Conservation (phyloP, 2,888 invertebrate species). For the Pasiphila rectangulata region DNA sequence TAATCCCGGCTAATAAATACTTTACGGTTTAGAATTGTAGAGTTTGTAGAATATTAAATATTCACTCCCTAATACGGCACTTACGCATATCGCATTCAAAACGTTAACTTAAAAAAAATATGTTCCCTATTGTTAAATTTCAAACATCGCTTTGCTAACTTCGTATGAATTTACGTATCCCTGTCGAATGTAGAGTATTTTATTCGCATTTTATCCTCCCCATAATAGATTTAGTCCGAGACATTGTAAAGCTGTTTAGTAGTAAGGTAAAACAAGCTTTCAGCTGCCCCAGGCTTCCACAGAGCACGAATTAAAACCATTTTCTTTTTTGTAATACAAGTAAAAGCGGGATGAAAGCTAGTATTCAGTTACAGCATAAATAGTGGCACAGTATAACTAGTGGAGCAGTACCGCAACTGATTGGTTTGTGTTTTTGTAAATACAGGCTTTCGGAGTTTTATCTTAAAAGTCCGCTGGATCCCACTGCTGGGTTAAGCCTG, state of each 20-base stretch:
- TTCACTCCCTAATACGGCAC: conserved; percentile 9
- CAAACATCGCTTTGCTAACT: background rate
- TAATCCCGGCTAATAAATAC: conserved; percentile 51
- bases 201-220: conserved; percentile 2
- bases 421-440: too few species aligned
- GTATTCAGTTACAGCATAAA: conserved; percentile 28
- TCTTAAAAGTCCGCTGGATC: too few species aligned
- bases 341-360: conserved; percentile 24
- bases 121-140: too few species aligned
- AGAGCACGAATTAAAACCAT: conserved; percentile 19
- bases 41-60: conserved; percentile 12
- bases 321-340: conserved; percentile 22
- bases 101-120: too few species aligned
- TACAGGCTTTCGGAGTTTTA: too few species aligned
- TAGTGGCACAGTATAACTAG: conserved; percentile 14
- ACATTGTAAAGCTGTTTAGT: conserved; percentile 15
- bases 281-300: conserved; percentile 19
- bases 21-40: conserved; percentile 33
- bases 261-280: conserved; percentile 23
- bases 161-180: background rate
- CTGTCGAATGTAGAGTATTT: background rate
- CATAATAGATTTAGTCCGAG: conserved; percentile 8
- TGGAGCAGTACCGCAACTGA: conserved; percentile 5
- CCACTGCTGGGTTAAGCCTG: too few species aligned
- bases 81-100: too few species aligned